A percentile compares a stretch with the other conserved stretches of the same genome.
Conservation (phyloP, 2,113 vertebrate genomes). For the Ranitomeya variabilis region DNA sequence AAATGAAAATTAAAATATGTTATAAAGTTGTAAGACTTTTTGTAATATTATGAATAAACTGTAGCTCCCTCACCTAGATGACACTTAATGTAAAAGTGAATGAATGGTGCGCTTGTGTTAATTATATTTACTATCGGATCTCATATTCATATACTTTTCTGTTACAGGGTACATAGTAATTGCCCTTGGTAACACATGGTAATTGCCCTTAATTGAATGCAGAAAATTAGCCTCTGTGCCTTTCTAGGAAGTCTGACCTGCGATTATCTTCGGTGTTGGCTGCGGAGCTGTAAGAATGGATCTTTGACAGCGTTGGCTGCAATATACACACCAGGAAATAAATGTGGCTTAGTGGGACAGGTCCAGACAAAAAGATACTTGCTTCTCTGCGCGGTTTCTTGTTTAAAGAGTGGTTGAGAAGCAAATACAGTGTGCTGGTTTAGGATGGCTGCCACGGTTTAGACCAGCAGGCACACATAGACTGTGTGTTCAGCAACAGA, state of each 20-base stretch:
- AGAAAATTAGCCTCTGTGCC: conserved; percentile 28
- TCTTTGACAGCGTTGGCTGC: conserved; percentile 56
- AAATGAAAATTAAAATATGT: too few species aligned
- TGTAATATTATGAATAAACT: too few species aligned
- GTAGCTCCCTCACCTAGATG: too few species aligned
- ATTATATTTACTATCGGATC: neutral
- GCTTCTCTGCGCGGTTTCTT: conserved; percentile 50
- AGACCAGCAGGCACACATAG: conserved; percentile 53
- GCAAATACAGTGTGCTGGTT: conserved; percentile 42
- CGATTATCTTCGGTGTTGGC: conserved; percentile 57
- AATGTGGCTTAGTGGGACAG: conserved; percentile 33
- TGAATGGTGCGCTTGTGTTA: neutral
- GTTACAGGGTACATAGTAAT: neutral
- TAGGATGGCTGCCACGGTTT: conserved; percentile 32
- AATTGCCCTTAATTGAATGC: conserved; percentile 34
- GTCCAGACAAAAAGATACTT: conserved; percentile 2
- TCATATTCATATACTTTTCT: neutral
- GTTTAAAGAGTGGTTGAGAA: conserved; percentile 40
- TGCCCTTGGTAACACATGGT: neutral
- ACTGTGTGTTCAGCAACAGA: conserved; percentile 58
- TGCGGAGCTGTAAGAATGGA: neutral
- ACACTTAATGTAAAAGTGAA: too few species aligned
- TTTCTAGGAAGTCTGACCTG: conserved; percentile 28
- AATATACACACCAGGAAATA: conserved; percentile 28
- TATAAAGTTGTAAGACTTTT: too few species aligned